Conservation (phyloP, 2,888 invertebrate genomes). For the Herminia tarsipennalis region DNA sequence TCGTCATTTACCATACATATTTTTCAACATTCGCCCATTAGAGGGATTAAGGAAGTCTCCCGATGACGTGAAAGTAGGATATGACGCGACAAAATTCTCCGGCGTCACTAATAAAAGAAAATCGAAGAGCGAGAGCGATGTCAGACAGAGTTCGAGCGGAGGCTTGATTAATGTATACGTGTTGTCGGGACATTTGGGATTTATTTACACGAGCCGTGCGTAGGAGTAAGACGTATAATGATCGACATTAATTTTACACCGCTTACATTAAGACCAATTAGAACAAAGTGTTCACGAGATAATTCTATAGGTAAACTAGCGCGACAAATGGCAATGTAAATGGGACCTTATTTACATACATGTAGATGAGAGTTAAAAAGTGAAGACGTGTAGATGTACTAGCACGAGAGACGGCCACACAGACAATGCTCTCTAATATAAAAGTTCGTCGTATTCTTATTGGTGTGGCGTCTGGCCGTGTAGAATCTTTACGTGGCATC, state of each 20-base stretch:
- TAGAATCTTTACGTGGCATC: conserved; percentile 73
- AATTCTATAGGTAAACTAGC: not conserved
- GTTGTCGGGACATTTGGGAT: conserved; percentile 30
- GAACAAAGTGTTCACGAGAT: not conserved
- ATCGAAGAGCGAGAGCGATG: conserved; percentile 25
- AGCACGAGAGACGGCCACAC: conserved; percentile 54
- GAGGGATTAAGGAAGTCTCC: conserved; percentile 71
- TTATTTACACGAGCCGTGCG: conserved; percentile 27
- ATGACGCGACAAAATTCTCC: conserved; percentile 61
- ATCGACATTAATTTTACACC: conserved; percentile 1
- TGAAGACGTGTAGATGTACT: conserved; percentile 40
- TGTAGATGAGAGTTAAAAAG: conserved; percentile 33
- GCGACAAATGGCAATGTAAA: conserved; percentile 9
- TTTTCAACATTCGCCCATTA: conserved; percentile 76
- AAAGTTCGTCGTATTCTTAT: conserved; percentile 73
- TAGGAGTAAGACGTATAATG: conserved; percentile 32
- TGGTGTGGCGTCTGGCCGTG: conserved; percentile 61
- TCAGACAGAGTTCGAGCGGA: conserved; percentile 22
- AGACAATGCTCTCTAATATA: conserved; percentile 70
- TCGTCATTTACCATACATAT: conserved; percentile 69
- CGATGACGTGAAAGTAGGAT: conserved; percentile 73
- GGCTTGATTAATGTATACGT: conserved; percentile 37
- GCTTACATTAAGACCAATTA: not conserved
- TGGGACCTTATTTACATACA: conserved; percentile 10
- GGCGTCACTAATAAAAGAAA: conserved; percentile 39